Evolutionary conservation across 2,888 invertebrate genomes (phyloP).

Genomic region (Ypsolopha scabrella): DNA sequence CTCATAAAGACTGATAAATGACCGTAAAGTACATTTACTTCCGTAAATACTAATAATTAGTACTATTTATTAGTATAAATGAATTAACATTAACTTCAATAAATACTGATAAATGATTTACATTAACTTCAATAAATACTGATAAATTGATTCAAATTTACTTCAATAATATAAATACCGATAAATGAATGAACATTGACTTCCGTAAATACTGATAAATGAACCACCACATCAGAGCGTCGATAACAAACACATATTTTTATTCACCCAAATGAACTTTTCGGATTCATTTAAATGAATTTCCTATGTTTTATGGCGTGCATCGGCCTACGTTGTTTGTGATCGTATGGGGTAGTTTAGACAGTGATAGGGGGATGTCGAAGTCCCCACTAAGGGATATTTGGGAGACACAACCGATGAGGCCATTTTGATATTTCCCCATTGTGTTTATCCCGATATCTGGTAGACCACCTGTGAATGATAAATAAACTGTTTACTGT

Average conservation of each 20-base stretch:
- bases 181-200: no score
- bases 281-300: conserved; percentile 10
- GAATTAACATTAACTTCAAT: no score
- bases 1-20: no score
- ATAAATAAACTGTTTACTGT: no score
- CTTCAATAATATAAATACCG: no score
- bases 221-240: not conserved
- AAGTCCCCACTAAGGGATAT: conserved; percentile 85
- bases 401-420: conserved; percentile 87
- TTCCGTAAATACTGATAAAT: no score
- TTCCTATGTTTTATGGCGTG: conserved; percentile 33
- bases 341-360: conserved; percentile 73
- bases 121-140: no score
- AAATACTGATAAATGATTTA: no score
- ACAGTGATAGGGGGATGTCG: conserved; percentile 77
- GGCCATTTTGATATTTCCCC: conserved; percentile 79
- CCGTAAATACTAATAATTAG: no score
- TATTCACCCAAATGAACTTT: conserved; percentile 9
- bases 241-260: conserved; percentile 1
- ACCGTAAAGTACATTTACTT: no score
- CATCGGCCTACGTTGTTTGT: conserved; percentile 65
- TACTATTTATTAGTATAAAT: no score
- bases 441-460: conserved; percentile 78
- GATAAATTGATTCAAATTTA: no score
- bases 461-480: conserved; percentile 79